Percentiles rank a stretch among this genome's conserved stretches.
phyloP scores from a whole-genome alignment of 64 coral and sea anemone genomes.

The Stichodactyla helianthus region DNA sequence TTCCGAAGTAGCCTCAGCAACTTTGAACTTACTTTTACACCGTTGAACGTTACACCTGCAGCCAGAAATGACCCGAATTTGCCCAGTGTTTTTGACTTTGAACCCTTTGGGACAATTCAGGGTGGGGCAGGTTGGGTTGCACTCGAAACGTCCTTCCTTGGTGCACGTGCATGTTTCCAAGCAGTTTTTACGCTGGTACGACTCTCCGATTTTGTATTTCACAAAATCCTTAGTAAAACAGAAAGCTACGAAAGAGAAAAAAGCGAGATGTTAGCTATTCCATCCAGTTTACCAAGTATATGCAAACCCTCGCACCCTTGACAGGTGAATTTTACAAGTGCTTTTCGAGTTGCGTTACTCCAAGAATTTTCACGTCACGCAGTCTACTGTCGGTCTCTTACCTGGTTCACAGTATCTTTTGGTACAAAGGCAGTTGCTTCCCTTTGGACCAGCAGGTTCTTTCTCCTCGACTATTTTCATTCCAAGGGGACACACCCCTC shows the following conservation, averaged over 20 bases:
- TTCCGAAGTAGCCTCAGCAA: neutral
- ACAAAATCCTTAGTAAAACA: slow-evolving; percentile 12
- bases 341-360: too few species aligned
- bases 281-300: neutral
- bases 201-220: slow-evolving; percentile 44
- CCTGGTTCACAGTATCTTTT: slow-evolving; percentile 18
- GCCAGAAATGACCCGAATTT: neutral
- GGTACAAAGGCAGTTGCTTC: slow-evolving; percentile 29
- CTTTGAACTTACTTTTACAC: neutral
- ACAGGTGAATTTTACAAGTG: too few species aligned
- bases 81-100: neutral
- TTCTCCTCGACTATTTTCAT: neutral
- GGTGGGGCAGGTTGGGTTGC: slow-evolving; percentile 19
- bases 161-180: slow-evolving; percentile 35
- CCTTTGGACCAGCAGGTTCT: neutral
- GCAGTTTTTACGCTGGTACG: slow-evolving; percentile 28
- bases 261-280: neutral
- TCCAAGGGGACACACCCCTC: slow-evolving; percentile 23
- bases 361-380: neutral
- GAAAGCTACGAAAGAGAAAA: neutral
- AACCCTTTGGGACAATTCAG: slow-evolving; percentile 33
- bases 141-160: slow-evolving; percentile 35
- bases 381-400: neutral
- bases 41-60: neutral
- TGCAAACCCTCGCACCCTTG: too few species aligned